Evolutionary conservation across 1,140 invertebrate species (phyloP), one percentile per base, ranked within the genome.

Genomic region (Grapholita molesta): DNA sequence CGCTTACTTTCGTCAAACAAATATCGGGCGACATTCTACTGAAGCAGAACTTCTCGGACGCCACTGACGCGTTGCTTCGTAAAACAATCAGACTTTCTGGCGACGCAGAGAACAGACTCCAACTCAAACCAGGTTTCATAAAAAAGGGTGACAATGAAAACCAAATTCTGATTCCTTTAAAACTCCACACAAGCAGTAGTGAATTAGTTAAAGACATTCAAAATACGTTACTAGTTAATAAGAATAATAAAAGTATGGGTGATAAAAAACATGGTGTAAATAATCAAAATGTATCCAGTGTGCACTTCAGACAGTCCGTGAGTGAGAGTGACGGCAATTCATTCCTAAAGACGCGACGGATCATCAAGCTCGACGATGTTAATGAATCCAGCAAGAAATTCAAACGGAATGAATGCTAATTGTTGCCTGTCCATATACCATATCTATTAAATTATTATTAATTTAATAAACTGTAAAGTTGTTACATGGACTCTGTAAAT

Each of bases 261-360:
- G 88, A 91, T 84, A 90, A 89, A 89, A 91, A 89, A 78, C 79
- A 91, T 78, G 76, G 86, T 88, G 85, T 91, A 84, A 84, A 91
- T 85, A 89, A 88, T 86, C 88, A 89, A 75, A 91, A 82, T 84
- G 82, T 89, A 82, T 85, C 89, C 72, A 87, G 77, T 83, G 78
- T 86, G 71, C 90, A 91, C 75, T 90, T 89, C 74, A 76, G 89
- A 75, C 85, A 89, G 71, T 89, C 73, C 78, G 78, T 83, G 66
- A 83, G 80, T 83, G 86, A 88, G 61, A 85, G 82, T 84, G 88
- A 90, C 75, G 79, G 76, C 79, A 86, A 74, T 70, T 81, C 85
- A 72, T 89, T 89, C 80, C 80, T 90, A 7, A 91, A 91, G 76
- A 69, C 83, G 64, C 85, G 86, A 74, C 84, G 84, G 75, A 78